phyloP scores from a whole-genome alignment of 2,797 vertebrate species.

The Bradypodion pumilum region DNA sequence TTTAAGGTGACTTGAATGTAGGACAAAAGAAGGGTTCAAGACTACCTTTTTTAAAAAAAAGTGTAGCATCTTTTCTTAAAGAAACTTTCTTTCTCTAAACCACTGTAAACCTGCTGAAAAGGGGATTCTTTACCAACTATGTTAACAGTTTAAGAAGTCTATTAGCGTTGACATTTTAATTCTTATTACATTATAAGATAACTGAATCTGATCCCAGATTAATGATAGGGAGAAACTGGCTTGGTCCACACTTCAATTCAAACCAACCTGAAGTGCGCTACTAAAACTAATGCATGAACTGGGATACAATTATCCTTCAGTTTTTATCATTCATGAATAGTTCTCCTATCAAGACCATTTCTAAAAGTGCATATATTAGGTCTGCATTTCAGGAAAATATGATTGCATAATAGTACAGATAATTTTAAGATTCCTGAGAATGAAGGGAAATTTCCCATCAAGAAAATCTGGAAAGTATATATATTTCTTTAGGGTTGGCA shows the following conservation, averaged over 20 bases:
- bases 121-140: neutral
- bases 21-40: neutral
- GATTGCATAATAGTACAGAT: neutral
- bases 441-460: neutral
- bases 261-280: too few species aligned
- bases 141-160: neutral
- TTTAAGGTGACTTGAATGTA: constrained; percentile 10
- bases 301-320: too few species aligned
- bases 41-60: neutral
- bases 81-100: neutral
- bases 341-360: too few species aligned
- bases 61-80: neutral
- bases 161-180: neutral
- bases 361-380: too few species aligned
- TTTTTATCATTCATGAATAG: too few species aligned
- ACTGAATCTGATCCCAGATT: neutral
- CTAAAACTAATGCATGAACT: too few species aligned
- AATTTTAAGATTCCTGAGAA: neutral
- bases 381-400: neutral
- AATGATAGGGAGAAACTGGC: too few species aligned
- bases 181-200: neutral
- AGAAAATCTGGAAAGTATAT: neutral
- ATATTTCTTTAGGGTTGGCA: neutral
- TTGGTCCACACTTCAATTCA: too few species aligned
- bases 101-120: neutral